These are phyloP conservation scores for Pseudobourletiella spinata DNA, from an alignment of 1,140 invertebrate genomes.

Conservation along the genomic window DNA sequence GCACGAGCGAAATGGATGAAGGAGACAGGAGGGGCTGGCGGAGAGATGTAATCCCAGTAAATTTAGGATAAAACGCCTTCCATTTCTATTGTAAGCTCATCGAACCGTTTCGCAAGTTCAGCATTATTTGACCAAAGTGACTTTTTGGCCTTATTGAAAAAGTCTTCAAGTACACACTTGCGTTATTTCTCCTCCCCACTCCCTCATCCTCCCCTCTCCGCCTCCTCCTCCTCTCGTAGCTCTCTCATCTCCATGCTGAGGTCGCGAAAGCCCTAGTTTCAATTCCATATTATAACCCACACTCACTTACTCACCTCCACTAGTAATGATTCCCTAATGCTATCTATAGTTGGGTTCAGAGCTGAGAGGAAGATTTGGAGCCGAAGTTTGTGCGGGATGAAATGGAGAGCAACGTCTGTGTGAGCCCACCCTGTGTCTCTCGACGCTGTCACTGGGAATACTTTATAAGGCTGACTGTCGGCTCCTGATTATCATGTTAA, in stretches of 20 bases:
- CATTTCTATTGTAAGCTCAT: conserved; percentile 9
- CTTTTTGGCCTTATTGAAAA: conserved; percentile 7
- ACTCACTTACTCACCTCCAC: not conserved
- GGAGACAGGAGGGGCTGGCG: too few relatives aligned
- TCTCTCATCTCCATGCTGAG: too few relatives aligned
- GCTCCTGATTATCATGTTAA: too few relatives aligned
- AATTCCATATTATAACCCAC: not conserved
- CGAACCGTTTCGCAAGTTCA: conserved; percentile 19
- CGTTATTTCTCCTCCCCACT: not conserved
- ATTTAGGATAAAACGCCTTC: conserved; percentile 11
- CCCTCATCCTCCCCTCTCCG: not conserved
- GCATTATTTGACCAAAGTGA: conserved; percentile 15
- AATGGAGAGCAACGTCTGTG: too few relatives aligned
- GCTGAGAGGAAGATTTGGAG: too few relatives aligned
- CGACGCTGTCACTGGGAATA: too few relatives aligned
- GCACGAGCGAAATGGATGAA: not conserved
- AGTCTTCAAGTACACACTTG: too few relatives aligned
- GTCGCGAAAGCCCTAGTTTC: not conserved
- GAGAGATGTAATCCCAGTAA: not conserved
- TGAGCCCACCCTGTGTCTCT: too few relatives aligned
- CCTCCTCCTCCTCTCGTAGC: not conserved
- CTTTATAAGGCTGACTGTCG: too few relatives aligned
- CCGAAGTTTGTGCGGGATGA: too few relatives aligned
- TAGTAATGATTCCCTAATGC: too few relatives aligned
- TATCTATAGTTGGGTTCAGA: too few relatives aligned